These are phyloP conservation scores for Atherinosoma microstoma DNA, from an alignment of 2,797 vertebrate genomes.

Conservation along the genomic window DNA sequence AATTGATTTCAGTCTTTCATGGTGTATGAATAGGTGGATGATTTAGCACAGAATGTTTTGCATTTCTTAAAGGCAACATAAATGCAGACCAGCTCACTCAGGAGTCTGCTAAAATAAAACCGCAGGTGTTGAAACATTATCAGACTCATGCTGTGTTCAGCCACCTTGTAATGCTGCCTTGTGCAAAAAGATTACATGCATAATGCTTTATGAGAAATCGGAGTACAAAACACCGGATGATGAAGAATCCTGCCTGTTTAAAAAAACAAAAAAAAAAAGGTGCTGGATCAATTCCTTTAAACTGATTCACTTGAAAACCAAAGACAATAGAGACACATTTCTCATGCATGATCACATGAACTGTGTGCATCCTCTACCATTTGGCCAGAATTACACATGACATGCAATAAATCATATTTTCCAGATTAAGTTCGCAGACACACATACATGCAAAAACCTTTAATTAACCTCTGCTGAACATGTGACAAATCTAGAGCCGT, in stretches of 20 bases:
- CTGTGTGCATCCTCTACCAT: constrained; percentile 13
- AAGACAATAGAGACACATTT: not conserved
- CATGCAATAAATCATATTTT: constrained; percentile 54
- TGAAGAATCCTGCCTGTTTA: not conserved
- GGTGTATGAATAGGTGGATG: not conserved
- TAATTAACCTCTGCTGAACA: constrained; percentile 69
- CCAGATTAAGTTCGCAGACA: constrained; percentile 20
- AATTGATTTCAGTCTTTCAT: not conserved
- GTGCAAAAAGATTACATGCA: constrained; percentile 26
- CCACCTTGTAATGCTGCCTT: constrained; percentile 10
- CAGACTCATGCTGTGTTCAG: constrained; percentile 23
- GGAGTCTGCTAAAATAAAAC: constrained; percentile 35
- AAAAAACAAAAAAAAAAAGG: constrained; percentile 4
- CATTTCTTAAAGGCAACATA: constrained; percentile 7
- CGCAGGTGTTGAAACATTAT: constrained; percentile 26
- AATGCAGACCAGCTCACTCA: constrained; percentile 2
- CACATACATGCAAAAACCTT: constrained; percentile 32
- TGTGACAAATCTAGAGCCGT: constrained; percentile 59
- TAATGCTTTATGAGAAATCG: constrained; percentile 11
- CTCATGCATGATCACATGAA: constrained; percentile 7
- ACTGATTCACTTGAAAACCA: not conserved
- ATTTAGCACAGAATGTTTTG: constrained; percentile 10
- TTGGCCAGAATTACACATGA: constrained; percentile 8
- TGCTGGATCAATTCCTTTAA: not conserved
- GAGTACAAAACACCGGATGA: not conserved